These are phyloP conservation scores for Hyla sarda DNA, from an alignment of 2,113 vertebrate genomes.

Conservation along the genomic window DNA sequence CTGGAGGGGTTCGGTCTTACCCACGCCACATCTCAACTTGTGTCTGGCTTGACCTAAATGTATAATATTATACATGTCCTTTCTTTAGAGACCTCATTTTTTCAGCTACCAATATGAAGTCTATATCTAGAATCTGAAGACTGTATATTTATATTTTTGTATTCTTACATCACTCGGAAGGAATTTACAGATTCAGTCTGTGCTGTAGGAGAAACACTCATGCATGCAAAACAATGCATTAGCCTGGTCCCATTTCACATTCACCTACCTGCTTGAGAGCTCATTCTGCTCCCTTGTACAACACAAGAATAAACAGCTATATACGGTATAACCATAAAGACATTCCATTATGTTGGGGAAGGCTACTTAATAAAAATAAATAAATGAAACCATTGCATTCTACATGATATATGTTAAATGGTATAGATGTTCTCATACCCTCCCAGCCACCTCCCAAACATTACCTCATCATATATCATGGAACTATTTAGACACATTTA, in stretches of 20 bases:
- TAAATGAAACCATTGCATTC: background rate
- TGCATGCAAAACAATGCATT: slow-evolving; percentile 31
- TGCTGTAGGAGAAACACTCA: slow-evolving; percentile 1
- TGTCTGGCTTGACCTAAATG: slow-evolving; percentile 46
- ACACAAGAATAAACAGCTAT: background rate
- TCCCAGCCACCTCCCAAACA: background rate
- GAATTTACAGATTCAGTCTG: background rate
- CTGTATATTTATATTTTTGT: slow-evolving; percentile 13
- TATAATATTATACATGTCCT: slow-evolving; percentile 35
- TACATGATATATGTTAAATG: background rate
- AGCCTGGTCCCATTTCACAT: background rate
- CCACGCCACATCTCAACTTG: slow-evolving; percentile 19
- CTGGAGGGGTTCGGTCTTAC: slow-evolving; percentile 19
- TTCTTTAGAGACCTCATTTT: slow-evolving; percentile 22
- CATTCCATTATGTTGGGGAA: too few relatives aligned
- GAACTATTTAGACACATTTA: slow-evolving; percentile 5
- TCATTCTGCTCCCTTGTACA: background rate
- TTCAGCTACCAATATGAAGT: background rate
- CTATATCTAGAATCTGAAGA: background rate
- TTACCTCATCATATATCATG: slow-evolving; percentile 5
- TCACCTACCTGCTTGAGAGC: slow-evolving; percentile 1
- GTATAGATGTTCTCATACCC: background rate
- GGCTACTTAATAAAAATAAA: background rate
- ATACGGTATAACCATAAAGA: background rate
- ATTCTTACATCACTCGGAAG: background rate